Evolutionary conservation across 2,888 invertebrate genomes (phyloP), one percentile per base, ranked within the genome.

Genomic region (Polydrusus tereticollis): DNA sequence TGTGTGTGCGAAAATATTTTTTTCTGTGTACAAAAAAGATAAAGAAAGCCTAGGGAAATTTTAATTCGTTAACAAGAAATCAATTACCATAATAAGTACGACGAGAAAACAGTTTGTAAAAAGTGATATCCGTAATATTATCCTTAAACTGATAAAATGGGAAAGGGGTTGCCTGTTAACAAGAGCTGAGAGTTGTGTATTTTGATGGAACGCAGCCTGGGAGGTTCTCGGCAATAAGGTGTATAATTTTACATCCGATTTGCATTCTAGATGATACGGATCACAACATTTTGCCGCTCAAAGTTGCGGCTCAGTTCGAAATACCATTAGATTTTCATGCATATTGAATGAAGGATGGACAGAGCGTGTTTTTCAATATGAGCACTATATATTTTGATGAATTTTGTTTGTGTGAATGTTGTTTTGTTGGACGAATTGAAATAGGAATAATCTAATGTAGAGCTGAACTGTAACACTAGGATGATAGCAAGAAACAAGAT

Each of bases 241-340:
- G 84, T 84, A 83, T 85, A 85, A 85, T 85, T 85, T 84, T 84
- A 84, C 84, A 84, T 84, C 82, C 82, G 83, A 85, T 85, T 85
- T 85, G 84, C 85, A 85, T 85, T 81, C 80, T 81, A 83, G 83
- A 85, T 84, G 83, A 84, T 84, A 83, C 81, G 83, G 83, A 85
- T 84, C 82, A 83, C 80, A 83, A 83, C 82, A 84, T 85, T 85
- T 84, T 84, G 83, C 82, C 80, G 82, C 81, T 81, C 75, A 77
- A 82, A 83, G 82, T 83, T 83, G 82, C 82, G 82, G 82, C 81
- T 79, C 81, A 81, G 79, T 84, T 83, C 83, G 83, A 83, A 84
- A 84, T 83, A 82, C 82, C 82, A 84, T 84, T 84, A 85, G 83
- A 82, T 84, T 85, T 85, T 84, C 82, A 85, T 85, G 85, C 85